Evolutionary conservation across 1,140 invertebrate species (phyloP), one percentile per base, ranked within the genome.

Genomic region (Rhynchophorus ferrugineus): DNA sequence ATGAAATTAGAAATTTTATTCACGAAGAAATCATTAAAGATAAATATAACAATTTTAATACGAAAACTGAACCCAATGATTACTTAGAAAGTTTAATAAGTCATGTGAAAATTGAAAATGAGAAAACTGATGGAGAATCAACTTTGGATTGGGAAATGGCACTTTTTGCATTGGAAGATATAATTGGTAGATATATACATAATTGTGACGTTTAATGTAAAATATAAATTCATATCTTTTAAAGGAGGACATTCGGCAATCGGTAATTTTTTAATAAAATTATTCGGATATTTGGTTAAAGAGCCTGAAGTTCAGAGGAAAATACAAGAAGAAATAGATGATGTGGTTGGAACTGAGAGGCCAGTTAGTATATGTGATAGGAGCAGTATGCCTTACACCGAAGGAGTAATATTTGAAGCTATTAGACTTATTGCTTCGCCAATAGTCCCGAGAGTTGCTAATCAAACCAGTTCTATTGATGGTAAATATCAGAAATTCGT

Each of bases 361-460:
- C 13, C 54, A 13, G 49, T 68, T 0, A 56, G 43, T 8, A 63
- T 68, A 14, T 58, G 45, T 9, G 80, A 92, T 57, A 75, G 81
- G 58, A 69, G 70, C 7, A 62, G 58, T 1, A 74, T 93, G 73
- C 85, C 87, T 0, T 92, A 89, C 68, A 87, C 83, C 0, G 85
- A 91, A 72, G 86, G 87, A 0, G 82, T 84, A 0, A 78, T 93
- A 16, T 73, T 83, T 37, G 91, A 95, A 71, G 78, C 82, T 0
- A 73, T 92, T 1, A 73, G 91, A 47, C 71, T 84, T 43, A 83
- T 88, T 1, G 83, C 87, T 0, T 93, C 90, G 1, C 89, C 89
- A 0, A 92, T 95, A 45, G 90, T 95, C 0, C 91, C 91, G 1
- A 89, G 93, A 63, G 87, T 92, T 0, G 84, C 89, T 1, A 90